These are phyloP conservation scores for Cepaea nemoralis DNA, from an alignment of 1,140 invertebrate genomes.

Conservation along the genomic window DNA sequence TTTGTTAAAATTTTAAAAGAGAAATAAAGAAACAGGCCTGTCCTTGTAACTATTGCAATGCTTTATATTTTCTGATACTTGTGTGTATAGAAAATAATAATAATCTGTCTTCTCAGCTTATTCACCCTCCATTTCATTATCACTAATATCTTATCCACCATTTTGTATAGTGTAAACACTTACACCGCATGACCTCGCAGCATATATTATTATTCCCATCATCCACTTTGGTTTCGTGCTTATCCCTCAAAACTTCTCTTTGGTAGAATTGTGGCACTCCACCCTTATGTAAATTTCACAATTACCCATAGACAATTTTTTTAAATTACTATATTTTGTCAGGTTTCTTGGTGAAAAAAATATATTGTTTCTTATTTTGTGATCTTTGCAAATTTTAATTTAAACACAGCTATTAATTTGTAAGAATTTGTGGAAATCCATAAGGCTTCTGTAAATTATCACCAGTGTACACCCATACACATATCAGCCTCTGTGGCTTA, in stretches of 20 bases:
- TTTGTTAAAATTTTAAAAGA: conserved; percentile 36
- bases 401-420: too few relatives aligned
- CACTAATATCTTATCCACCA: conserved; percentile 24
- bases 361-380: conserved; percentile 17
- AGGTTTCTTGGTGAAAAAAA: background rate
- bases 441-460: too few relatives aligned
- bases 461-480: too few relatives aligned
- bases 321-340: background rate
- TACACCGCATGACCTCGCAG: conserved; percentile 30
- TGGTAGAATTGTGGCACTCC: conserved; percentile 12
- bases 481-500: too few relatives aligned
- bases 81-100: conserved; percentile 31
- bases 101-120: conserved; percentile 17
- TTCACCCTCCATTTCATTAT: background rate
- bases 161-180: conserved; percentile 18
- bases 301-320: background rate
- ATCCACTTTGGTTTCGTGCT: background rate
- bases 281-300: background rate
- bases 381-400: background rate
- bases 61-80: conserved; percentile 33
- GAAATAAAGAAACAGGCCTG: too few relatives aligned
- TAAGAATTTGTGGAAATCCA: too few relatives aligned
- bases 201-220: conserved; percentile 21
- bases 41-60: conserved; percentile 38
- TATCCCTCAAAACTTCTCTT: background rate